Evolutionary conservation across 2,113 vertebrate species (phyloP).

Genomic region (Thinocorus orbignyianus): DNA sequence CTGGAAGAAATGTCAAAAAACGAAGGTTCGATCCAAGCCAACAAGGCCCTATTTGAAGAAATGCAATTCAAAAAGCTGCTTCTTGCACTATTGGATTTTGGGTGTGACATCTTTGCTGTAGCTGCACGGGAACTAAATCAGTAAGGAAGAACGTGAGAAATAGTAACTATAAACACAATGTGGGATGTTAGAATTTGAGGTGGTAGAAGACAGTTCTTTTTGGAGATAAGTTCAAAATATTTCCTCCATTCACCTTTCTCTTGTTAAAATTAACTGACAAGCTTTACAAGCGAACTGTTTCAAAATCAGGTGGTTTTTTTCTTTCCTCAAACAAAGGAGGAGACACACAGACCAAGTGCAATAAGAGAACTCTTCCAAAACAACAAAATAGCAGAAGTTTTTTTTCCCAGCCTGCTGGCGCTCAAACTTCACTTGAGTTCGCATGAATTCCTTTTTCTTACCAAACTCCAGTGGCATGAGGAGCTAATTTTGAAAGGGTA

Average conservation of each 20-base stretch:
- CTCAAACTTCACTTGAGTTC: constrained; percentile 72
- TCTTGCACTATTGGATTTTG: constrained; percentile 73
- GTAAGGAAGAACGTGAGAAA: constrained; percentile 24
- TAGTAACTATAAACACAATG: constrained; percentile 14
- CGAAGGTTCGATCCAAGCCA: constrained; percentile 91
- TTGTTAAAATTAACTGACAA: constrained; percentile 34
- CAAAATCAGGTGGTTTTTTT: constrained; percentile 43
- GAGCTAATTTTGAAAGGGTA: constrained; percentile 83
- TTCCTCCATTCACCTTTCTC: constrained; percentile 69
- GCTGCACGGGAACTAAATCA: constrained; percentile 74
- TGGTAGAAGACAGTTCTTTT: constrained; percentile 62
- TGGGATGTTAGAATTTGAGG: constrained; percentile 25
- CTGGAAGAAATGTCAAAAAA: constrained; percentile 98
- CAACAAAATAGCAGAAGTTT: constrained; percentile 57
- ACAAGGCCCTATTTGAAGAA: constrained; percentile 89
- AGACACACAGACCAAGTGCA: constrained; percentile 75
- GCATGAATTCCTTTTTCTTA: constrained; percentile 78
- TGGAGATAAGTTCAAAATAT: constrained; percentile 59
- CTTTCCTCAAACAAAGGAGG: constrained; percentile 71
- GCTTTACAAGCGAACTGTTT: constrained; percentile 47
- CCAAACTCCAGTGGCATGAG: constrained; percentile 87
- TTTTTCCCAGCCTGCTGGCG: constrained; percentile 63
- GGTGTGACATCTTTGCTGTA: constrained; percentile 74
- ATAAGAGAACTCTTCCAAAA: constrained; percentile 75
- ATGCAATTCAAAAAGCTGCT: constrained; percentile 38